Evolutionary conservation across 2,797 vertebrate genomes (phyloP).

Genomic region (Typhlichthys eigenmanni): DNA sequence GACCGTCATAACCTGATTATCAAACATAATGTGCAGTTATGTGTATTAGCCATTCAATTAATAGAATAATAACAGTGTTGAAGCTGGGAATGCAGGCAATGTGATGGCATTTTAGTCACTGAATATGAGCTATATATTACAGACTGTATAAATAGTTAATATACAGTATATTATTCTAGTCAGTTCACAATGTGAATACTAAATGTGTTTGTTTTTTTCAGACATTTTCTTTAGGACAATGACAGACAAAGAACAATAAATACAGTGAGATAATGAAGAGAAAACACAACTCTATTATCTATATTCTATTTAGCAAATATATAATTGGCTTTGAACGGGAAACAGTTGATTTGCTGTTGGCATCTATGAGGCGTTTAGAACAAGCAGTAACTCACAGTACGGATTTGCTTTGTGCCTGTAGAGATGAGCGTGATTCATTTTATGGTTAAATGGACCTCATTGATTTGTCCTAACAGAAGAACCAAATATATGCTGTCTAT

Average conservation of each 20-base stretch:
- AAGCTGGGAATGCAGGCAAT: slow-evolving; percentile 33
- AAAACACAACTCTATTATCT: slow-evolving; percentile 4
- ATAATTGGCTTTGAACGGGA: slow-evolving; percentile 26
- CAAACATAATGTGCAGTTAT: slow-evolving; percentile 32
- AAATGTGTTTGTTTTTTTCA: not conserved
- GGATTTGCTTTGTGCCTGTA: slow-evolving; percentile 50
- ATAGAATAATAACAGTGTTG: slow-evolving; percentile 39
- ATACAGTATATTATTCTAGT: slow-evolving; percentile 2
- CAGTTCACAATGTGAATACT: slow-evolving; percentile 3
- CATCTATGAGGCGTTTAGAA: slow-evolving; percentile 24
- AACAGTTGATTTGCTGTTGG: slow-evolving; percentile 13
- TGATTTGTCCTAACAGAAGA: slow-evolving; percentile 56
- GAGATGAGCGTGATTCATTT: slow-evolving; percentile 43
- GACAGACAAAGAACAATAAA: not conserved
- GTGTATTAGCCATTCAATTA: slow-evolving; percentile 39
- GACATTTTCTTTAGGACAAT: too few relatives aligned
- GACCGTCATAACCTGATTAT: slow-evolving; percentile 26
- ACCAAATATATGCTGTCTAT: slow-evolving; percentile 66
- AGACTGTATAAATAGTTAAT: not conserved
- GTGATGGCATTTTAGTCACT: slow-evolving; percentile 21
- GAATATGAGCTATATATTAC: slow-evolving; percentile 9
- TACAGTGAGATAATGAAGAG: not conserved
- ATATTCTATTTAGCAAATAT: slow-evolving; percentile 22
- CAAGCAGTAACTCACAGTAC: slow-evolving; percentile 58
- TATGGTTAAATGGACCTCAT: slow-evolving; percentile 67